These are phyloP conservation scores for Gerris buenoi DNA, from an alignment of 1,140 invertebrate species.

Conservation along the genomic window DNA sequence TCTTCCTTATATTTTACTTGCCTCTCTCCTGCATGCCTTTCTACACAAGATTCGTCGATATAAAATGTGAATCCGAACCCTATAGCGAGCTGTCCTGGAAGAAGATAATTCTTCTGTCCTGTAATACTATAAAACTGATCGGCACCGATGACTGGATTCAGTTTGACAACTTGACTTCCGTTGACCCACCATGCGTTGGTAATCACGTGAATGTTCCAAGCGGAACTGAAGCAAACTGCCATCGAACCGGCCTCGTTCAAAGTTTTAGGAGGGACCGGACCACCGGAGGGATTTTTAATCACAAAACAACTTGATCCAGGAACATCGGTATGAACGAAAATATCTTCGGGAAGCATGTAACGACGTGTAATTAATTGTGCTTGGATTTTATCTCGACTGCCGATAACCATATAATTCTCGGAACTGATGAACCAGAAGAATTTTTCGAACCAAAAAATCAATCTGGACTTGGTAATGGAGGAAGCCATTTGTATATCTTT, in stretches of 20 bases:
- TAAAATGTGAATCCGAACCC: conserved; percentile 84
- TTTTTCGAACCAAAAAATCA: conserved; percentile 97
- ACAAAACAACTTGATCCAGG: conserved; percentile 88
- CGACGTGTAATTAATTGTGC: conserved; percentile 95
- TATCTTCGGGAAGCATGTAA: conserved; percentile 68
- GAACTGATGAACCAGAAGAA: conserved; percentile 99
- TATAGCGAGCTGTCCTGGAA: conserved; percentile 76
- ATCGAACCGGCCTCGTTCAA: conserved; percentile 92
- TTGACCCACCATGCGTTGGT: conserved; percentile 94
- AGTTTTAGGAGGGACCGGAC: conserved; percentile 75
- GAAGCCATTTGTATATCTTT: conserved; percentile 89
- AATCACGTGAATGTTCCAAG: conserved; percentile 93
- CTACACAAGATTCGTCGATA: conserved; percentile 11
- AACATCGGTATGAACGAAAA: conserved; percentile 89
- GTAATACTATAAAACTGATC: conserved; percentile 75
- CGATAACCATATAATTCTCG: conserved; percentile 93
- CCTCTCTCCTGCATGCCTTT: conserved; percentile 49
- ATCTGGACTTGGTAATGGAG: conserved; percentile 83
- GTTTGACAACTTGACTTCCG: conserved; percentile 23
- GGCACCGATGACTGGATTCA: neutral
- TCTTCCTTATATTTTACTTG: conserved; percentile 32
- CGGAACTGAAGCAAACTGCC: conserved; percentile 79
- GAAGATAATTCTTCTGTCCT: conserved; percentile 94
- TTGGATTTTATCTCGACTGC: conserved; percentile 91
- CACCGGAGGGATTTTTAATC: conserved; percentile 70